A percentile compares a stretch with the other conserved stretches of the same genome.
phyloP scores from a whole-genome alignment of 2,888 invertebrate species.

The Papilio protenor region DNA sequence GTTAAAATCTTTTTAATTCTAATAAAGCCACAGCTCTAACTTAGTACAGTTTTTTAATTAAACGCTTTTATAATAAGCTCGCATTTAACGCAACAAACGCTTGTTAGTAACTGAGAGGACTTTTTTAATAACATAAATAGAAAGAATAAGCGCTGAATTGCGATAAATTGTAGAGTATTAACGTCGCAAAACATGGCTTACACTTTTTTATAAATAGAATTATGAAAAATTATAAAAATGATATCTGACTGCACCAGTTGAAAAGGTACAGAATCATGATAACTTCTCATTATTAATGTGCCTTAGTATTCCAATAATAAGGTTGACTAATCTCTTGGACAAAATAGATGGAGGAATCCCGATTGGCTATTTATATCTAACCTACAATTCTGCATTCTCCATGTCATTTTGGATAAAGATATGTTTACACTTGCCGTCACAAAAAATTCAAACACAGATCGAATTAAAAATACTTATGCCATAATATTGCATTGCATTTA shows the following conservation, averaged over 20 bases:
- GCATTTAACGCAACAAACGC: conserved; percentile 31
- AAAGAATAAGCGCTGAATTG: background rate
- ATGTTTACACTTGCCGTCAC: background rate
- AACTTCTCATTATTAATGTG: background rate
- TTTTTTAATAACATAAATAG: conserved; percentile 2
- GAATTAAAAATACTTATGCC: background rate
- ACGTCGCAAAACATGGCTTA: background rate
- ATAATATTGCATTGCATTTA: background rate
- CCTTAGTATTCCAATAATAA: background rate
- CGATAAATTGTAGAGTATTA: background rate
- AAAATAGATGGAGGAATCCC: background rate
- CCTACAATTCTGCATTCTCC: background rate
- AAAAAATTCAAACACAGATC: background rate
- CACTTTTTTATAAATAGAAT: background rate
- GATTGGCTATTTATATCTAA: background rate
- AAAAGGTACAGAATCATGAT: background rate
- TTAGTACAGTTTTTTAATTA: conserved; percentile 22
- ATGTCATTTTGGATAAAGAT: background rate
- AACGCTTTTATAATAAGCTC: background rate
- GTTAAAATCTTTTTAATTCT: conserved; percentile 2
- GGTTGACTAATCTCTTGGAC: background rate
- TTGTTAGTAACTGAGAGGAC: conserved; percentile 19
- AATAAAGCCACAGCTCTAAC: conserved; percentile 4
- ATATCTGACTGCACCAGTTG: background rate
- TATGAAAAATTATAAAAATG: background rate